Conservation (phyloP, 2,888 invertebrate species). For the Noctua fimbriata region DNA sequence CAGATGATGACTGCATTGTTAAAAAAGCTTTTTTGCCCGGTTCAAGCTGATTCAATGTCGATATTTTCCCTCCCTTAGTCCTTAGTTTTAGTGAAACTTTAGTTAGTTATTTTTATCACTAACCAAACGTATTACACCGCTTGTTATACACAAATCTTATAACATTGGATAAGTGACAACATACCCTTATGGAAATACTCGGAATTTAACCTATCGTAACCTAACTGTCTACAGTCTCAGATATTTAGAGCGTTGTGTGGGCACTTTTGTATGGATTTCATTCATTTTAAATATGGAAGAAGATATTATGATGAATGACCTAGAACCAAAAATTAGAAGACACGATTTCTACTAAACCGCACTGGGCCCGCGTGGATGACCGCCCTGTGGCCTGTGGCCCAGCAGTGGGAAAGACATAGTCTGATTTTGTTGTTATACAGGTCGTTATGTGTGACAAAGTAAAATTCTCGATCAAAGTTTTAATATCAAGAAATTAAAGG, state of each 20-base stretch:
- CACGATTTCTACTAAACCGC: not conserved
- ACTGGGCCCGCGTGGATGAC: not conserved
- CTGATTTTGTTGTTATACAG: not conserved
- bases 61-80: not conserved
- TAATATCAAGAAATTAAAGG: not conserved
- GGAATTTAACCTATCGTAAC: conserved; percentile 70
- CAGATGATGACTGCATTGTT: not conserved
- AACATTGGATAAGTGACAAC: conserved; percentile 49
- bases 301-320: not conserved
- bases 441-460: not conserved
- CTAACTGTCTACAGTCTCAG: conserved; percentile 72
- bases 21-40: not conserved
- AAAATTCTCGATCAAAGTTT: not conserved
- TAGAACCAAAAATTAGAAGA: not conserved
- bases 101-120: conserved; percentile 37
- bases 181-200: conserved; percentile 66
- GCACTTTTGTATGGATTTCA: conserved; percentile 39
- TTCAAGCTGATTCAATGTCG: not conserved
- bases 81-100: conserved; percentile 39
- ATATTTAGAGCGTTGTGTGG: conserved; percentile 42
- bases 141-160: conserved; percentile 33
- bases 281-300: not conserved
- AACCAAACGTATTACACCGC: conserved; percentile 37
- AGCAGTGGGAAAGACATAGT: not conserved
- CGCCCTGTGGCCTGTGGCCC: not conserved